Conservation (phyloP, 2,888 invertebrate genomes). For the Carcina quercana region DNA sequence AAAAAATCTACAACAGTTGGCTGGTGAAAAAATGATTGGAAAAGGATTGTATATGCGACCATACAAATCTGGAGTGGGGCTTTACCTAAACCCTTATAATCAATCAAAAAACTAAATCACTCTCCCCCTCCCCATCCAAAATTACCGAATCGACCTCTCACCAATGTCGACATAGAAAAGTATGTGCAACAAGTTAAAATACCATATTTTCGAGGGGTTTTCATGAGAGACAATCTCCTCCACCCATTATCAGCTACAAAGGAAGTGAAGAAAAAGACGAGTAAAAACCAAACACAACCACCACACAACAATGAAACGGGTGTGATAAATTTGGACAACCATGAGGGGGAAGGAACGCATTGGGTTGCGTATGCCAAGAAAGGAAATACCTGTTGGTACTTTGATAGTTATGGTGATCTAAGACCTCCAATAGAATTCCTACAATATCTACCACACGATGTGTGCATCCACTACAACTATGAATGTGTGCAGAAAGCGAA, state of each 20-base stretch:
- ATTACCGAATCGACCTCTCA: conserved; percentile 10
- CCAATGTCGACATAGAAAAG: conserved; percentile 8
- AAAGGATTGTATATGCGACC: conserved; percentile 36
- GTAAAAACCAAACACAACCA: too few relatives aligned
- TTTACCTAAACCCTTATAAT: conserved; percentile 28
- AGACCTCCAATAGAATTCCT: conserved; percentile 24
- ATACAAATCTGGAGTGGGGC: conserved; percentile 32
- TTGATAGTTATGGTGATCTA: conserved; percentile 37
- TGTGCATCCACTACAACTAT: conserved; percentile 3
- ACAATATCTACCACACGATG: conserved; percentile 18
- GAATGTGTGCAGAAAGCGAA: conserved; percentile 1
- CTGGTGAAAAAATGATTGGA: conserved; percentile 8
- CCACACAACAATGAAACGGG: conserved; percentile 17
- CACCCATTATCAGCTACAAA: too few relatives aligned
- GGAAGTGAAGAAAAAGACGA: too few relatives aligned
- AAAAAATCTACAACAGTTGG: conserved; percentile 14
- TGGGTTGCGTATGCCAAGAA: conserved; percentile 35
- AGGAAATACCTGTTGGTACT: conserved; percentile 26
- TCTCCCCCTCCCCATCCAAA: conserved; percentile 3
- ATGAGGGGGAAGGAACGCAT: conserved; percentile 26
- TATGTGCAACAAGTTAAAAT: conserved; percentile 7
- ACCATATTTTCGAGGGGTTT: conserved; percentile 15
- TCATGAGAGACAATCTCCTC: conserved; percentile 18
- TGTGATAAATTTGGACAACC: conserved; percentile 24
- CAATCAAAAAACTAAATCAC: conserved; percentile 14